Base-by-base conservation (phyloP, 1,140 invertebrate genomes). In the Reticulitermes speratus region DNA sequence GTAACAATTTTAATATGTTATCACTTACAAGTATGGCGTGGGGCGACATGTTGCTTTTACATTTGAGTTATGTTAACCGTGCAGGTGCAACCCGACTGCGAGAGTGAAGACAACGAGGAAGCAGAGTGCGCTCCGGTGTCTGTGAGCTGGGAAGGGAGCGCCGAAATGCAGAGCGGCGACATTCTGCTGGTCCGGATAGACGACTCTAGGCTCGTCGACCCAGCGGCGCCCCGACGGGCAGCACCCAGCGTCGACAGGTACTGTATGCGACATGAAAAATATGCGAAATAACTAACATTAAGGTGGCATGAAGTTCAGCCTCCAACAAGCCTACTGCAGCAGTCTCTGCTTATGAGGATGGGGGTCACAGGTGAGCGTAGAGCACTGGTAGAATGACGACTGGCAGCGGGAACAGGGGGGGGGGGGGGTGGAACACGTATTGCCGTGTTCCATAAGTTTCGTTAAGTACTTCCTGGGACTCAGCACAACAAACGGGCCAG, bases 121-220 rank as follows among this genome's bases (percentile, higher is more conserved):
- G 86, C 38, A 3, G 44, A 44, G 19, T 84, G 82, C 82, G 44
- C 75, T 6, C 86, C 86, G 21, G 32, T 44, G 45, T 45, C 52
- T 59, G 82, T 82, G 7, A 93, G 92, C 86, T 94, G 94, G 94
- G 92, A 94, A 87, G 94, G 93, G 38, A 90, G 92, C 75, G 92
- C 92, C 23, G 94, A 94, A 89, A 94, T 95, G 75, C 94, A 95
- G 89, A 94, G 93, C 86, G 94, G 94, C 65, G 94, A 95, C 90
- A 94, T 95, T 88, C 92, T 95, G 87, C 92, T 95, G 88, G 94
- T 95, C n/a, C 92, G 94, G 89, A 94, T 95, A 89, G 93, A 94
- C 87, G 94, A 94, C 89, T 91, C 93, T 82, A 32, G 44, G 25
- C 82, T 84, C 44, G 23, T 55, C 59, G 65, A 25, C 48, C 21